Evolutionary conservation across 2,888 invertebrate genomes (phyloP).

Genomic region (Tetramorium bicarinatum): DNA sequence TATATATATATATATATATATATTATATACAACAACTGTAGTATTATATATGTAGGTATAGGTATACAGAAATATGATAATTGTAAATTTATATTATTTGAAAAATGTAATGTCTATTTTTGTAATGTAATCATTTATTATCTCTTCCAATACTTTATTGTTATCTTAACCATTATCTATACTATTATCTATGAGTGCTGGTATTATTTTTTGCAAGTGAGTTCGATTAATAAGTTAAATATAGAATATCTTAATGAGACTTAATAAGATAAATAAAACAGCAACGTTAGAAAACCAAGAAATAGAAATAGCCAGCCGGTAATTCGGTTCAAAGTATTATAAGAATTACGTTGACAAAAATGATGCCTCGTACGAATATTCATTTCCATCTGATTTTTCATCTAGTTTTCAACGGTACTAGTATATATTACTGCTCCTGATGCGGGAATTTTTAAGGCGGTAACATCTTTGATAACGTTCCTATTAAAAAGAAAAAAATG

Average conservation of each 20-base stretch:
- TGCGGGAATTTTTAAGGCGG: conserved; percentile 41
- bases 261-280: conserved; percentile 29
- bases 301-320: background rate
- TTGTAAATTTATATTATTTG: background rate
- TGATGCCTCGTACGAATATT: background rate
- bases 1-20: too few species aligned
- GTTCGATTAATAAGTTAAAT: background rate
- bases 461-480: background rate
- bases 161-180: background rate
- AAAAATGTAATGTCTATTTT: background rate
- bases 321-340: background rate
- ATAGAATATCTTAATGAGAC: background rate
- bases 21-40: too few species aligned
- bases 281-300: background rate
- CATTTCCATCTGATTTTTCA: background rate
- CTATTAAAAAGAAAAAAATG: conserved; percentile 35
- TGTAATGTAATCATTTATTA: background rate
- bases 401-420: background rate
- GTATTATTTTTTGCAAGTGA: background rate
- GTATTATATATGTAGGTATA: background rate
- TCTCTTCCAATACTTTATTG: background rate
- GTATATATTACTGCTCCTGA: conserved; percentile 41
- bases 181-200: background rate
- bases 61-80: background rate
- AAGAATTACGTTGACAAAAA: background rate